Evolutionary conservation across 2,888 invertebrate genomes (phyloP).

Genomic region (Poecilobothrus nobilitatus): DNA sequence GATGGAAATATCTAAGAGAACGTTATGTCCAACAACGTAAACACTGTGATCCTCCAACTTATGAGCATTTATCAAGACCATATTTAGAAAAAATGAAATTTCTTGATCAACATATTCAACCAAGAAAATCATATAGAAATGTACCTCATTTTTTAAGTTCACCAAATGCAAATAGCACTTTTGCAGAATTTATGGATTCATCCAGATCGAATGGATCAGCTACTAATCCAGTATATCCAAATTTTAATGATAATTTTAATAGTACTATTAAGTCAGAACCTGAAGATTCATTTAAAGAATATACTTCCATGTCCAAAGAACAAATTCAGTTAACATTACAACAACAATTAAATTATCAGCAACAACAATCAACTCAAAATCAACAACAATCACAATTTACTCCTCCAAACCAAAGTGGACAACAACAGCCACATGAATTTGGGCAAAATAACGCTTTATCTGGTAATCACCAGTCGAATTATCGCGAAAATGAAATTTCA

Average conservation of each 20-base stretch:
- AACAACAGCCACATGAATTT: constrained; percentile 33
- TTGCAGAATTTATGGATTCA: constrained; percentile 41
- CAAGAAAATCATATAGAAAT: constrained; percentile 42
- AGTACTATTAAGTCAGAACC: constrained; percentile 19
- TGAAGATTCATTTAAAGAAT: constrained; percentile 8
- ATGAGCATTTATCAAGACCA: constrained; percentile 43
- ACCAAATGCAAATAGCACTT: constrained; percentile 38
- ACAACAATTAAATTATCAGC: constrained; percentile 21
- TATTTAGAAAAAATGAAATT: constrained; percentile 45
- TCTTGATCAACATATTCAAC: constrained; percentile 42
- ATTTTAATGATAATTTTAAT: constrained; percentile 10
- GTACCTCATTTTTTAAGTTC: constrained; percentile 40
- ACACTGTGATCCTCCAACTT: constrained; percentile 42
- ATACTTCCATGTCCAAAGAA: neutral
- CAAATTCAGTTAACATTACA: constrained; percentile 9
- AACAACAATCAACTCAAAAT: constrained; percentile 32
- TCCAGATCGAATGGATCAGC: constrained; percentile 39
- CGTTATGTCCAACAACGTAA: constrained; percentile 44
- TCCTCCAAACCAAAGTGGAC: constrained; percentile 33
- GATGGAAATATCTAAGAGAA: constrained; percentile 43
- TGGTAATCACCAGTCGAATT: constrained; percentile 7
- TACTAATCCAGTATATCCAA: constrained; percentile 12
- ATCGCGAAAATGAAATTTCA: constrained; percentile 5
- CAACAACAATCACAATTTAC: constrained; percentile 25
- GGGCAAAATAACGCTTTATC: constrained; percentile 20